Percentiles rank a stretch among this genome's conserved stretches.
Conservation (phyloP, 2,888 invertebrate species). For the Rhynchonema sp. region DNA sequence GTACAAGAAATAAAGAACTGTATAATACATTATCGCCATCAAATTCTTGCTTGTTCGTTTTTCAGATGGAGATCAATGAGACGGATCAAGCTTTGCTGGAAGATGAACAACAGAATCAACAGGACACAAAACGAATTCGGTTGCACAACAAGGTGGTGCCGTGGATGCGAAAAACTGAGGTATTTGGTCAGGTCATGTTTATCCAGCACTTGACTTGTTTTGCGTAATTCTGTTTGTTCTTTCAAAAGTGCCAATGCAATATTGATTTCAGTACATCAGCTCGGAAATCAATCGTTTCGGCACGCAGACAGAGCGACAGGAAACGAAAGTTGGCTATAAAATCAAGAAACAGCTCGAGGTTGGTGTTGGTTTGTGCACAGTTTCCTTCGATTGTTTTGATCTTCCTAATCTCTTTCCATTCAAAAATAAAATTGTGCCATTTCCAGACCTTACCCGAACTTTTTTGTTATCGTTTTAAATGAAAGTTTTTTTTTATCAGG, state of each 20-base stretch:
- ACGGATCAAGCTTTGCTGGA: conserved; percentile 86
- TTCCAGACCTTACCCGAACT: too few species aligned
- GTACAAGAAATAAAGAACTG: too few species aligned
- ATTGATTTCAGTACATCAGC: conserved; percentile 63
- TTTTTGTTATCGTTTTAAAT: too few species aligned
- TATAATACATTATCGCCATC: too few species aligned
- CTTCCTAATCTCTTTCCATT: too few species aligned
- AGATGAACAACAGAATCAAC: conserved; percentile 50
- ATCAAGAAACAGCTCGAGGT: conserved; percentile 50
- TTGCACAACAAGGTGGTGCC: conserved; percentile 93
- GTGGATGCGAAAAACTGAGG: conserved; percentile 87
- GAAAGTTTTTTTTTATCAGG: too few species aligned
- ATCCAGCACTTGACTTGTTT: background rate
- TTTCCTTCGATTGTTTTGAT: too few species aligned
- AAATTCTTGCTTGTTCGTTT: background rate
- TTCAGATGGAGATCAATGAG: conserved; percentile 36
- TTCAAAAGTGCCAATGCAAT: too few species aligned
- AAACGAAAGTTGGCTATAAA: conserved; percentile 93
- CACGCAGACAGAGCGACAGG: conserved; percentile 86
- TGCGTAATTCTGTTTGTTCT: too few species aligned
- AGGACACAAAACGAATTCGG: conserved; percentile 67
- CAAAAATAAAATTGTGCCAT: too few species aligned
- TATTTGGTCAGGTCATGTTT: background rate
- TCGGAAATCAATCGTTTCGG: conserved; percentile 95
- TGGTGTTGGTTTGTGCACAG: too few species aligned